Percentiles rank a stretch among this genome's conserved stretches.
Conservation (phyloP, 2,888 invertebrate genomes). For the Hecatera dysodea region DNA sequence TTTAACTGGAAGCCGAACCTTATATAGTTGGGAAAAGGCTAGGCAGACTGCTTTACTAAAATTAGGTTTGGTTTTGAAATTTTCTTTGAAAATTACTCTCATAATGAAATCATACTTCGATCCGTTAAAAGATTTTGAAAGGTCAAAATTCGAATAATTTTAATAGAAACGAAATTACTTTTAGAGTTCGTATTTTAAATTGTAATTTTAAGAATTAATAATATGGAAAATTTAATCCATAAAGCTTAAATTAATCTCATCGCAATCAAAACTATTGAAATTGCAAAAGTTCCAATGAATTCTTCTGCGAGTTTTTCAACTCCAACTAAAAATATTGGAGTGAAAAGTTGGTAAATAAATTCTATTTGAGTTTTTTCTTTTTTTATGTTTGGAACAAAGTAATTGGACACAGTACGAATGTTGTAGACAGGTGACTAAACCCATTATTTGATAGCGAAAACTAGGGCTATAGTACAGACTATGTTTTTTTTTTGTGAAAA, state of each 20-base stretch:
- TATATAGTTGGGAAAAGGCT: no score
- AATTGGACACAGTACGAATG: background rate
- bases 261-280: slow-evolving; percentile 44
- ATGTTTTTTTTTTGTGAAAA: background rate
- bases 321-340: slow-evolving; percentile 22
- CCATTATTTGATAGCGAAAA: background rate
- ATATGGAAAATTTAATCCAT: slow-evolving; percentile 20
- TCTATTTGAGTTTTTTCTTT: slow-evolving; percentile 8
- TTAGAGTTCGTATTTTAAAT: slow-evolving; percentile 27
- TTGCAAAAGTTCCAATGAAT: slow-evolving; percentile 53
- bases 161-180: slow-evolving; percentile 32
- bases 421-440: slow-evolving; percentile 3
- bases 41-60: background rate
- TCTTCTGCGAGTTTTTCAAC: slow-evolving; percentile 30
- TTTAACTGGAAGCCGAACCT: no score
- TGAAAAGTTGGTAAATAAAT: slow-evolving; percentile 44
- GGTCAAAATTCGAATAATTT: slow-evolving; percentile 10
- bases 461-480: no score
- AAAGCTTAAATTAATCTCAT: slow-evolving; percentile 39
- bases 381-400: background rate
- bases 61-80: background rate
- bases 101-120: background rate
- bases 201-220: slow-evolving; percentile 39
- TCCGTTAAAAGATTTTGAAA: background rate
- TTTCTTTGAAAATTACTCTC: background rate